Evolutionary conservation across 2,888 invertebrate species (phyloP), one percentile per base, ranked within the genome.

Genomic region (Halictus ligatus): DNA sequence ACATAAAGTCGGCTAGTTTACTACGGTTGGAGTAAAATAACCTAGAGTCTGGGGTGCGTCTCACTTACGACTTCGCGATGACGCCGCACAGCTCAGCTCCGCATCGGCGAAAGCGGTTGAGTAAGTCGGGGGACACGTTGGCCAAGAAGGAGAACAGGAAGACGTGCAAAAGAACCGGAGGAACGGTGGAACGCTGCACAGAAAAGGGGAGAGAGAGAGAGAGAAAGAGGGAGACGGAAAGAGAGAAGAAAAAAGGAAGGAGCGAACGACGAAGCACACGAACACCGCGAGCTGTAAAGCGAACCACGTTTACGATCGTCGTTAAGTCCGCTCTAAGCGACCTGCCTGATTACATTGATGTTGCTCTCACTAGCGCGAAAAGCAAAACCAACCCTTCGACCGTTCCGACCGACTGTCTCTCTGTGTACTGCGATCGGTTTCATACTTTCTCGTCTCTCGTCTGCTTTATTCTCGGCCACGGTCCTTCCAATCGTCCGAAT

Each of bases 311-410:
- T 94, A 94, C 92, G 94, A 93, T 90, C 88, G 90, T 93, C 93
- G 93, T 94, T 94, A 93, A 93, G 88, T 89, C 91, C 89, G 92
- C 92, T 93, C 92, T 91, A 90, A 92, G 92, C 91, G 91, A 92
- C 89, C 92, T 92, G 92, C 92, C 92, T 92, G 93, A 93, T 94
- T 93, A 94, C 93, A 94, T 93, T 94, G 93, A 94, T 92, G 93
- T 91, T 92, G 90, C 91, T 89, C 88, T 90, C 90, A 18, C 64
- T 64, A 8, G 64, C 87, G 89, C 89, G 88, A 88, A 89, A 84
- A 48, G 80, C 80, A 72, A 43, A 75, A 79, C 84, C 81, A 87
- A 85, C 81, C 79, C 80, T 67, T 71, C 43, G 35, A 69, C 73
- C 75, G 80, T 81, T 83, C 75, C 64, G 71, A 29, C 43, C n/a